Conservation (phyloP, 2,113 vertebrate species). For the Nothoprocta perdicaria region DNA sequence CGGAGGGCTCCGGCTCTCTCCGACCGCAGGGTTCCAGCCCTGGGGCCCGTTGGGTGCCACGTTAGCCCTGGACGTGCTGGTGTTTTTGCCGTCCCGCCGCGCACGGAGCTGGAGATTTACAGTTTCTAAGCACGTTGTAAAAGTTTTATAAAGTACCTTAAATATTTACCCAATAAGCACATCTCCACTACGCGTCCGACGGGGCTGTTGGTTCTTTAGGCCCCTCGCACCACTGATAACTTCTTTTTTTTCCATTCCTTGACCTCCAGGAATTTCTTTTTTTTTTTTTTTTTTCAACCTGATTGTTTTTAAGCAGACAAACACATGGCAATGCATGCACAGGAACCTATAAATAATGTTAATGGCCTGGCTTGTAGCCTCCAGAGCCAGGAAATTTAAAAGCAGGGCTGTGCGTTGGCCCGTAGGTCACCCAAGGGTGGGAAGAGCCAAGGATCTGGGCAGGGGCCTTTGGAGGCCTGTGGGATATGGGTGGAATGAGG, state of each 20-base stretch:
- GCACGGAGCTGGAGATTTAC: constrained; percentile 20
- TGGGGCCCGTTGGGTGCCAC: neutral
- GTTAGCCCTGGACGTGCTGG: constrained; percentile 28
- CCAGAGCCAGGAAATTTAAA: constrained; percentile 67
- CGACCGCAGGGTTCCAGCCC: neutral
- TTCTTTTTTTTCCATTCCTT: neutral
- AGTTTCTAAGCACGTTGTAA: constrained; percentile 56
- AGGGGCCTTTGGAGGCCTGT: neutral
- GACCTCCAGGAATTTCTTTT: constrained; percentile 55
- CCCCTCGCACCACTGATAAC: neutral
- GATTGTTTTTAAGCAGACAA: constrained; percentile 60
- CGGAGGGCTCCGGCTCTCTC: neutral
- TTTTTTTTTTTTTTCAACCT: constrained; percentile 11
- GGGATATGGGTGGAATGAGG: too few species aligned
- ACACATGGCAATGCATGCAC: constrained; percentile 68
- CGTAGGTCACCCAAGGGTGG: neutral
- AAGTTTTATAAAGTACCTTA: constrained; percentile 65
- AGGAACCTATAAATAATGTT: constrained; percentile 75
- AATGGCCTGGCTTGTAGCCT: constrained; percentile 63
- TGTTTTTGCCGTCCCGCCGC: neutral
- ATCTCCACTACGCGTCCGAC: constrained; percentile 11
- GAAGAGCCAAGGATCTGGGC: neutral
- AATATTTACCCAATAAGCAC: constrained; percentile 72
- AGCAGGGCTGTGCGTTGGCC: neutral
- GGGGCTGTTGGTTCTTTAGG: constrained; percentile 45